Evolutionary conservation across 2,113 vertebrate species (phyloP), one percentile per base, ranked within the genome.

Genomic region (Pterocles gutturalis): DNA sequence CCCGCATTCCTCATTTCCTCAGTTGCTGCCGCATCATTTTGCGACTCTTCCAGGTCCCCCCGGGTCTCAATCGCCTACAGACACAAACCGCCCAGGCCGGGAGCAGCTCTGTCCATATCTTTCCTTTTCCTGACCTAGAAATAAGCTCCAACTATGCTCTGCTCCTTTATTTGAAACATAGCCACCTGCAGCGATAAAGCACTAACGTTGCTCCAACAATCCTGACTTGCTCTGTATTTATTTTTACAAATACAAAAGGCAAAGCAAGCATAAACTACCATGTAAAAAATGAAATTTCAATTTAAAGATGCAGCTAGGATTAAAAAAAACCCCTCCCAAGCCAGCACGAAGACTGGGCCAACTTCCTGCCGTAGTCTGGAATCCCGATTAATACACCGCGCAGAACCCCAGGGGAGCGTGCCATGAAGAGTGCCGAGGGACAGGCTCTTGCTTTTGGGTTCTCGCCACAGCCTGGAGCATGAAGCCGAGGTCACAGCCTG

Each of bases 311-410:
- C 83, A 65, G 25, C 18, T 55, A 64, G 15, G 10, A 60, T 10
- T 24, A 4, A 53, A n/a, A 69, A 18, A 41, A 41, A 41, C 12
- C 38, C 18, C 34, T 22, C 51, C 49, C 31, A 43, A 62, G 18
- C 16, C 57, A 61, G 15, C 46, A 33, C 11, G 43, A 87, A 43
- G 41, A 36, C 20, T 6, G 6, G 33, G 21, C 15, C 29, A 66
- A 24, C 77, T 77, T 71, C 34, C 9, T 43, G 33, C 29, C 61
- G 10, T 1, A 13, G 51, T 11, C 3, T 3, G 15, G 31, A 48
- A 29, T 11, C 20, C n/a, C 20, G 11, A 9, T 28, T 9, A n/a
- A 57, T 17, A 21, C 1, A 7, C 16, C 0, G 9, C 0, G 3
- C 49, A 13, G 17, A 57, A 36, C 33, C 49, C 25, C 8, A 45